phyloP scores from a whole-genome alignment of 2,113 vertebrate species.

The Cichladusa arquata region DNA sequence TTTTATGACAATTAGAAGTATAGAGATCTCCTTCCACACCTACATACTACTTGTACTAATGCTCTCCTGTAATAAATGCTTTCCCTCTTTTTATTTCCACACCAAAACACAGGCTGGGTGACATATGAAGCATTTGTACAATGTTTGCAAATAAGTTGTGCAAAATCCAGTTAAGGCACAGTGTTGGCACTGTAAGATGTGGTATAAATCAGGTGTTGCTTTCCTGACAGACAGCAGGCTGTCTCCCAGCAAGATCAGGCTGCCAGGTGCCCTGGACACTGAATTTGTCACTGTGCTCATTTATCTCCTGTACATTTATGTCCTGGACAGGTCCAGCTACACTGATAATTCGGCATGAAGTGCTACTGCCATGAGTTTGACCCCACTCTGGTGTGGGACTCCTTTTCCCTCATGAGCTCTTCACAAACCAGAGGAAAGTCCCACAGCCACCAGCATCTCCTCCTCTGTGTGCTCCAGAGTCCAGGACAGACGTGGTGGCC shows the following conservation, averaged over 20 bases:
- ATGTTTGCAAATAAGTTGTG: background rate
- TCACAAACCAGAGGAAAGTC: background rate
- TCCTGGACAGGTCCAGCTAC: background rate
- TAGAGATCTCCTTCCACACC: background rate
- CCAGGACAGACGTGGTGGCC: background rate
- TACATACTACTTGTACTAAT: background rate
- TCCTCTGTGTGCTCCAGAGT: fast-evolving
- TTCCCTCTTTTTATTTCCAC: background rate
- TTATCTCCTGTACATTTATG: background rate
- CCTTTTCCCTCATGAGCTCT: background rate
- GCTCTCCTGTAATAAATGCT: background rate
- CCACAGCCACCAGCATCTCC: background rate
- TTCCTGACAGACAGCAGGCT: background rate
- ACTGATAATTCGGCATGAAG: background rate
- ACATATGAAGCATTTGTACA: background rate
- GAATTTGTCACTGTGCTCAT: background rate
- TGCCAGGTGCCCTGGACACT: background rate
- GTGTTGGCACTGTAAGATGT: background rate
- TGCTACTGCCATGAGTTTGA: background rate
- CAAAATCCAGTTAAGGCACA: background rate
- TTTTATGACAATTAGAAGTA: background rate
- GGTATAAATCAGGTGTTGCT: background rate
- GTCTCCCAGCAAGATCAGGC: background rate
- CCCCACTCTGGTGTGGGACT: background rate
- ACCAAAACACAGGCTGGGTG: background rate